Conservation (phyloP, 2,797 vertebrate species). For the Pseudopleuronectes americanus region DNA sequence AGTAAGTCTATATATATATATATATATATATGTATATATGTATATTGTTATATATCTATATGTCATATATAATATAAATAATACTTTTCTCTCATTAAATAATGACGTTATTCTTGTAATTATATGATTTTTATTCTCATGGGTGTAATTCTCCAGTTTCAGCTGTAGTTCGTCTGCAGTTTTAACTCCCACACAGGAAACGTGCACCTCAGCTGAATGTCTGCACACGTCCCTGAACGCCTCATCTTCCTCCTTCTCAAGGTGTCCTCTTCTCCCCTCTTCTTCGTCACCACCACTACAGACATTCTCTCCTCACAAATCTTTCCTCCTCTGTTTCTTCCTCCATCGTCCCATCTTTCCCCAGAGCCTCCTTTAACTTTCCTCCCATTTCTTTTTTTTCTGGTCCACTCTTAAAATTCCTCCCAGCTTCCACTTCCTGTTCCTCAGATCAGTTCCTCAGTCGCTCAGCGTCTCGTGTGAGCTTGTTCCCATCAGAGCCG, state of each 20-base stretch:
- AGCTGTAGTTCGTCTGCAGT: no score
- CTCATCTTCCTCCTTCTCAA: background rate
- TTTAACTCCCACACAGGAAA: no score
- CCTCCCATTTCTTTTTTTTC: slow-evolving; percentile 11
- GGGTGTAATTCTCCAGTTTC: no score
- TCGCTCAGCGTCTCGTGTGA: slow-evolving; percentile 57
- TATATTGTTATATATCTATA: no score
- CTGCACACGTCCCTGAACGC: background rate
- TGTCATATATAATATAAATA: no score
- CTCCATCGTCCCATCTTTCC: slow-evolving; percentile 11
- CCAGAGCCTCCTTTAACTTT: no score
- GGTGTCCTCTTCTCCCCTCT: slow-evolving; percentile 8
- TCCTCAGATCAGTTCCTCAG: slow-evolving; percentile 67
- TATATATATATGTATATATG: no score
- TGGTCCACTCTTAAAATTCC: slow-evolving; percentile 46
- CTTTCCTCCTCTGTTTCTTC: slow-evolving; percentile 40
- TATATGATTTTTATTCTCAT: background rate
- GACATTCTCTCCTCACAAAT: background rate
- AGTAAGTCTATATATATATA: no score
- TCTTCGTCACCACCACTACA: no score
- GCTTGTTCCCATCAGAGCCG: slow-evolving; percentile 61
- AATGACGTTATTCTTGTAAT: no score
- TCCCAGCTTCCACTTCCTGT: slow-evolving; percentile 14
- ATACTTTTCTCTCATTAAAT: no score
- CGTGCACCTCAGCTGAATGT: background rate